Evolutionary conservation across 2,113 vertebrate species (phyloP), one percentile per base, ranked within the genome.

Genomic region (Rhombomys opimus): DNA sequence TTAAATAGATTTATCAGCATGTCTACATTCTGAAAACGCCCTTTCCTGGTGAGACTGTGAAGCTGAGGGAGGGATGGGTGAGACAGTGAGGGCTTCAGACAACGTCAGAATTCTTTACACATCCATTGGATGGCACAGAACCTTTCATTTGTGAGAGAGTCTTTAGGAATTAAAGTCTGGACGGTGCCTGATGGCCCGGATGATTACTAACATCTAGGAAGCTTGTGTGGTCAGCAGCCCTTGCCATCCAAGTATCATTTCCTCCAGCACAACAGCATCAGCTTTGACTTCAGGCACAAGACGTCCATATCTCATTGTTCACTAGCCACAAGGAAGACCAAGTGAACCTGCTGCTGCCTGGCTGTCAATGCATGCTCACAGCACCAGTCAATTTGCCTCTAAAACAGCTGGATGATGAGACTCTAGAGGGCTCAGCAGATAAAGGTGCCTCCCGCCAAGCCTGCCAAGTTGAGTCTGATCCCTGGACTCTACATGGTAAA

Each of bases 91-190:
- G 52, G 35, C 61, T 68, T 57, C 78, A 30, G 15, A 88, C 57
- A 20, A 4, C 68, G 77, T 63, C 7, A 95, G 38, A 91, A 87
- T 46, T 78, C 5, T 84, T 77, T 91, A 82, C 68, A 95, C 93
- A 85, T 78, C 52, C 17, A 77, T 22, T 54, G 41, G 35, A 65
- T 25, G 25, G 17, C 78, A 72, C 54, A 73, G 54, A 88, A 77
- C n/a, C n/a, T 38, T 89, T 96, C 84, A 77, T 63, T 57, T 93
- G n/a, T 35, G 88, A 82, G 50, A 84, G 10, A 78, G 61, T 73
- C 23, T 41, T 76, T 23, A 65, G 25, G 30, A 91, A 77, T 89
- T 84, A 38, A 20, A 68, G 30, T 73, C 41, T 32, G 27, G 88
- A 78, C 72, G 5, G 35, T 78, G 78, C 15, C 20, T 59, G 57